Percentiles rank a stretch among this genome's conserved stretches.
Conservation (phyloP, 2,113 vertebrate genomes). For the Baryphthengus martii region DNA sequence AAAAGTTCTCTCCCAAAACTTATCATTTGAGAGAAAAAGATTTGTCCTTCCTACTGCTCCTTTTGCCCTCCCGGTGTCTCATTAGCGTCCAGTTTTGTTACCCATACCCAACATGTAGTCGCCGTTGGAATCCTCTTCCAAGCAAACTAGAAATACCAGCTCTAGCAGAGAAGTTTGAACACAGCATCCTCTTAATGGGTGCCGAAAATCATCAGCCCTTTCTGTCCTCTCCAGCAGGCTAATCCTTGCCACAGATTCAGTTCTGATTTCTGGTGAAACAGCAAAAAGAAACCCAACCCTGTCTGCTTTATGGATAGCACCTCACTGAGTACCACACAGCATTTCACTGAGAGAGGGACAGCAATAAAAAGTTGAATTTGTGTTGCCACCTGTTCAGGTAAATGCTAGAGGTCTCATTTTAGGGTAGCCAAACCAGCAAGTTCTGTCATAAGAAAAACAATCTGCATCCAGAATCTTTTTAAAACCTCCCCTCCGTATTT, state of each 20-base stretch:
- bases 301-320: fast-evolving
- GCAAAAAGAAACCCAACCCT: not conserved
- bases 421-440: not conserved
- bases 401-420: not conserved
- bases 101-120: fast-evolving
- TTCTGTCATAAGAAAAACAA: not conserved
- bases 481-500: not conserved
- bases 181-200: not conserved
- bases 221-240: not conserved
- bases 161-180: not conserved
- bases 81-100: not conserved
- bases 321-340: fast-evolving
- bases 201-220: not conserved
- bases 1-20: not conserved
- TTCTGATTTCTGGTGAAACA: not conserved
- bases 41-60: not conserved
- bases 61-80: not conserved
- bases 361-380: not conserved
- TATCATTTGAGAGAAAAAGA: not conserved
- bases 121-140: not conserved
- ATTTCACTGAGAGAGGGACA: not conserved
- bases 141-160: not conserved
- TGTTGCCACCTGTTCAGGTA: not conserved
- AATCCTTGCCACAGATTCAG: not conserved
- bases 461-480: not conserved